Percentiles rank a stretch among this genome's conserved stretches.
Evolutionary conservation across 2,888 invertebrate species (phyloP).

Genomic region (Philonicus albiceps): DNA sequence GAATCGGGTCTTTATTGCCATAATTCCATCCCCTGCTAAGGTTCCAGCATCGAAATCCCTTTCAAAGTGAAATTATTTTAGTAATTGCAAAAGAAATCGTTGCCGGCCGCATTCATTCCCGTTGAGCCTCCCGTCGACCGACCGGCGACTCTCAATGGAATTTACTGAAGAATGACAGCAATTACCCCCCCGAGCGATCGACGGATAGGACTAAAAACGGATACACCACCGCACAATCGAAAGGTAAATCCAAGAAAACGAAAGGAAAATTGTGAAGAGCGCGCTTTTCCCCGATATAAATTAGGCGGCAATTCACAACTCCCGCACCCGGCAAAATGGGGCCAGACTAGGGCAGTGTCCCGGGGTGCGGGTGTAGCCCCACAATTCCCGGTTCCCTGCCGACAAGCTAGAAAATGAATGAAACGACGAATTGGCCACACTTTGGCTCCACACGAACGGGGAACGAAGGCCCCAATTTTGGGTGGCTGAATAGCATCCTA

Average conservation of each 20-base stretch:
- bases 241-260: not conserved
- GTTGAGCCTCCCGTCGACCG: not conserved
- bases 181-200: not conserved
- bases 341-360: not conserved
- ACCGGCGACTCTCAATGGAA: not conserved
- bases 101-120: not conserved
- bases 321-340: not conserved
- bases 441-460: not conserved
- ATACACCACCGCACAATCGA: not conserved
- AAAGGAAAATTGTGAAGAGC: not conserved
- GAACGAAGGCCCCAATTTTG: not conserved
- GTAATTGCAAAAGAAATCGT: not conserved
- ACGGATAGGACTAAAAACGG: not conserved
- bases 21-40: not conserved
- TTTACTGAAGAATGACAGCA: not conserved
- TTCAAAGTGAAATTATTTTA: not conserved
- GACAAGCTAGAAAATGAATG: not conserved
- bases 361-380: not conserved
- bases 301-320: conserved; percentile 43
- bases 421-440: conserved; percentile 10
- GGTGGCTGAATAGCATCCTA: conserved; percentile 39
- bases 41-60: not conserved
- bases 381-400: not conserved
- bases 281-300: conserved; percentile 1
- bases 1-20: not conserved